Evolutionary conservation across 1,140 invertebrate genomes (phyloP), one percentile per base, ranked within the genome.

Genomic region (Anadara kagoshimensis): DNA sequence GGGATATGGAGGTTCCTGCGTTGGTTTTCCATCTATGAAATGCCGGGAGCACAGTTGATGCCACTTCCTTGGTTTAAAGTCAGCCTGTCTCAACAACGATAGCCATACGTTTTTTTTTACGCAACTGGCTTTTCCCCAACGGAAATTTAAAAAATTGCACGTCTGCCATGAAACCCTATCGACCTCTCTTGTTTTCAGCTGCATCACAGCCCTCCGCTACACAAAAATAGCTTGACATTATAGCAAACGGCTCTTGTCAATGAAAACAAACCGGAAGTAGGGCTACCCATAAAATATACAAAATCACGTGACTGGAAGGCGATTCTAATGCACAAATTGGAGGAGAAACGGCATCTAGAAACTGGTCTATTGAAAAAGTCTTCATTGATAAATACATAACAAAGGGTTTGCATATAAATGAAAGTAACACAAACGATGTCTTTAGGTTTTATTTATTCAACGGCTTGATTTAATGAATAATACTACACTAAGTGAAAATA

Each of bases 101-200:
- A 70, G 3, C 62, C 24, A 64, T 47, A 29, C 36, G 12, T 41
- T 7, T 11, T 43, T n/a, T n/a, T 54, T 14, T 16, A 20, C 49
- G 47, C 65, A 2, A n/a, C 14, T 10, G 45, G 18, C 2, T 54
- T 65, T 20, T 58, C 58, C 8, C 24, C 20, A 47, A 16, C 26
- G 62, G 62, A 22, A 72, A 72, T 1, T 61, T 14, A 20, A 36
- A 20, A 54, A 72, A 72, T 1, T 5, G 10, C 1, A 65, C 43
- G n/a, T 63, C 45, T 43, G 45, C 4, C 59, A 70, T 70, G n/a
- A 63, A 70, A 0, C 57, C 57, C 49, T 72, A 72, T 24, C 49
- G 64, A 12, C 59, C 49, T 44, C 51, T 65, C 49, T 72, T 65
- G 10, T n/a, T 47, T 11, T 59, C 59, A 26, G 44, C 69, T 1